phyloP scores from a whole-genome alignment of 2,797 vertebrate species.

The Nothura maculosa region DNA sequence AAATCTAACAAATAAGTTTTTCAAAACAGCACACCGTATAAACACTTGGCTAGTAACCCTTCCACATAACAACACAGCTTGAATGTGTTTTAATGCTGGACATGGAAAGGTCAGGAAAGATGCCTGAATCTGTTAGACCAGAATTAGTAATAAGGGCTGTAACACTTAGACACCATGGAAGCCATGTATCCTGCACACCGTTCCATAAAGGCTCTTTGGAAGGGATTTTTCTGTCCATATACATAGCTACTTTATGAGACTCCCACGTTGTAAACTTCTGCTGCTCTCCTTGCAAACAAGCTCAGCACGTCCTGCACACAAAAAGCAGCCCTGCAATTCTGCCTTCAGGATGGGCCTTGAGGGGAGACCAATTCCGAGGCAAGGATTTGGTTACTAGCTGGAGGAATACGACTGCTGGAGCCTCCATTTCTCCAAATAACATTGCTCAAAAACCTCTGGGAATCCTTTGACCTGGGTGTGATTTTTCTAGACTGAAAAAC shows the following conservation, averaged over 20 bases:
- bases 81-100: neutral
- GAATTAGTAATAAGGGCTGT: neutral
- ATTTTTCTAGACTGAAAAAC: neutral
- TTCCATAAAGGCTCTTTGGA: neutral
- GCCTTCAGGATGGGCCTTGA: neutral
- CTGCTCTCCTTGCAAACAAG: neutral
- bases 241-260: neutral
- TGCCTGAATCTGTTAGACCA: neutral
- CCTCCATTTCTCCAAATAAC: neutral
- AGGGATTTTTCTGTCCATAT: neutral
- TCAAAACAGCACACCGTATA: neutral
- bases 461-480: neutral
- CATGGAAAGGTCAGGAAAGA: neutral
- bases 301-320: rapidly evolving
- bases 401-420: neutral
- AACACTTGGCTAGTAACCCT: neutral
- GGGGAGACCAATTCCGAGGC: neutral
- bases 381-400: neutral
- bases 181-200: neutral
- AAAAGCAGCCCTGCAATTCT: neutral
- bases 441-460: neutral
- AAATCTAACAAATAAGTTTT: neutral
- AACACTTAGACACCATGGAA: neutral
- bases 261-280: neutral
- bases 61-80: rapidly evolving